Percentiles rank a stretch among this genome's conserved stretches.
Conservation (phyloP, 2,797 vertebrate species). For the Uromys caudimaculatus region DNA sequence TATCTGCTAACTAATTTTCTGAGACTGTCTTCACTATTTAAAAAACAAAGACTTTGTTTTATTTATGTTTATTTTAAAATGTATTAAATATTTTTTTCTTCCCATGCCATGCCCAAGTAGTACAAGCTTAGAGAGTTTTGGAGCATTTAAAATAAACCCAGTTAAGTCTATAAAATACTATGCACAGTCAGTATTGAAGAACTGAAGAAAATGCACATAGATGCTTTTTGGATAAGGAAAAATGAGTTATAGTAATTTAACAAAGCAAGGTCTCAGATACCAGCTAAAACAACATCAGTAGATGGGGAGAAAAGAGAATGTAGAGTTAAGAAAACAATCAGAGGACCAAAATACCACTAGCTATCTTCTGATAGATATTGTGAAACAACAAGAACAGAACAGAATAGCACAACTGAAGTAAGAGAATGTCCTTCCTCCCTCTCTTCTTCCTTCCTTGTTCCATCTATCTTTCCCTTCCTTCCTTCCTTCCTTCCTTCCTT, state of each 20-base stretch:
- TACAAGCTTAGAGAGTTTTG: background rate
- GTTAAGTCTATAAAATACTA: conserved; percentile 51
- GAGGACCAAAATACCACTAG: conserved; percentile 8
- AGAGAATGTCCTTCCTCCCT: background rate
- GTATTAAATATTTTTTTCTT: background rate
- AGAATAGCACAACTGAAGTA: background rate
- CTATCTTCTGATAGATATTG: background rate
- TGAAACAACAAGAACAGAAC: conserved; percentile 35
- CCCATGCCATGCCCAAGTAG: background rate
- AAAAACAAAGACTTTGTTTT: background rate
- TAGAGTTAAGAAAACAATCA: conserved; percentile 29
- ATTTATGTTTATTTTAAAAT: background rate
- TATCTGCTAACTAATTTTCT: background rate
- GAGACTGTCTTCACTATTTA: background rate
- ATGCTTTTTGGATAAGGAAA: conserved; percentile 1
- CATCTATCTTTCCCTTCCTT: background rate
- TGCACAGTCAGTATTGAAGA: background rate
- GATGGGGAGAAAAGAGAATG: background rate
- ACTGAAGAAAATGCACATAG: conserved; percentile 26
- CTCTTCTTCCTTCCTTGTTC: background rate
- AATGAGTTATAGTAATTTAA: conserved; percentile 25
- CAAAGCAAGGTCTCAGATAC: conserved; percentile 27
- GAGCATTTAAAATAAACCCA: conserved; percentile 20
- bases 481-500: background rate
- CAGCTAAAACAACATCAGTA: conserved; percentile 9